phyloP scores from a whole-genome alignment of 2,113 vertebrate genomes.

The Corythornis madagascariensis region DNA sequence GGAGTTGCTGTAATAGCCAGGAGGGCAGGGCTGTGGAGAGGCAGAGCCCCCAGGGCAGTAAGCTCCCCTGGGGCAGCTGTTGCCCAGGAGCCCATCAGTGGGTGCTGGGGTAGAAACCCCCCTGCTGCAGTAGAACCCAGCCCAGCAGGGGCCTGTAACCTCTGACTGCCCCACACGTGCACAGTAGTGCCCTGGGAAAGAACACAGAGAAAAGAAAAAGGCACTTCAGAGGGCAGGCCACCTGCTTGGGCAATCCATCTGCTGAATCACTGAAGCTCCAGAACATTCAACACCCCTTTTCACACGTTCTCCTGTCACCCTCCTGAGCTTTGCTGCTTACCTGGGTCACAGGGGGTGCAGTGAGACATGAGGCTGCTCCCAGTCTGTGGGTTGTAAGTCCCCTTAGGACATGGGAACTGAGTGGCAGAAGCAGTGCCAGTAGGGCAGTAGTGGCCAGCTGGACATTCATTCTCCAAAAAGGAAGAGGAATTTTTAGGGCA shows the following conservation, averaged over 20 bases:
- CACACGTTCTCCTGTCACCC: background rate
- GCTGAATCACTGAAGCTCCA: background rate
- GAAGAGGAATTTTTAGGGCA: constrained; percentile 80
- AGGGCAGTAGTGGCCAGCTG: constrained; percentile 86
- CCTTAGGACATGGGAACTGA: constrained; percentile 87
- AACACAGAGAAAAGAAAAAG: background rate
- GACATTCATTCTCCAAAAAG: constrained; percentile 75
- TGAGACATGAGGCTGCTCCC: constrained; percentile 71
- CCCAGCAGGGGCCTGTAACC: constrained; percentile 75
- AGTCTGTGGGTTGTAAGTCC: constrained; percentile 80
- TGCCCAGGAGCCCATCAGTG: constrained; percentile 73
- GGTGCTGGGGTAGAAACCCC: constrained; percentile 74
- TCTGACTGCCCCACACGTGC: constrained; percentile 64
- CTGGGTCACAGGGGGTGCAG: constrained; percentile 86
- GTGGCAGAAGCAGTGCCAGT: constrained; percentile 74
- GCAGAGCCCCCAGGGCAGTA: constrained; percentile 82
- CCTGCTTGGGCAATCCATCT: too few relatives aligned
- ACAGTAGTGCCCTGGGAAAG: constrained; percentile 80
- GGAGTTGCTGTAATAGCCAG: constrained; percentile 80
- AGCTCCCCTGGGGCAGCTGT: constrained; percentile 78
- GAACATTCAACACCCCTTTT: background rate
- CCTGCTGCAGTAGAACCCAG: constrained; percentile 80
- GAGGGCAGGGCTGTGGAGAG: constrained; percentile 77
- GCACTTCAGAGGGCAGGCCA: background rate
- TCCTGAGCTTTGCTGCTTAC: constrained; percentile 54